Evolutionary conservation across 2,888 invertebrate species (phyloP).

Genomic region (Zaprionus obscuricornis): DNA sequence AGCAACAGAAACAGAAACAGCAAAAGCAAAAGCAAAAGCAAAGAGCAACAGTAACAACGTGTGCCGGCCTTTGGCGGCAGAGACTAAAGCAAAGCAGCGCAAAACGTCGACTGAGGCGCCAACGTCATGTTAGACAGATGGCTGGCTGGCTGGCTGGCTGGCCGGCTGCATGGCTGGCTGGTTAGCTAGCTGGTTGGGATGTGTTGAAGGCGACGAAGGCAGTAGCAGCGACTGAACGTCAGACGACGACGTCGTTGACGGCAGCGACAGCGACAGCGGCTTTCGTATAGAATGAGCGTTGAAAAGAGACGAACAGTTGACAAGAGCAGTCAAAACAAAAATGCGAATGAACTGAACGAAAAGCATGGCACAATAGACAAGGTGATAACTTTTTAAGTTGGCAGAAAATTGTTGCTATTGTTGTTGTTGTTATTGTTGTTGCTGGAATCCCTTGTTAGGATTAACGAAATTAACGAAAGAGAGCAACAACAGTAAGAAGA

Average conservation of each 20-base stretch:
- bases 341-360: slow-evolving; percentile 62
- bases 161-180: too few species aligned
- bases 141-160: too few species aligned
- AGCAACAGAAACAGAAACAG: too few species aligned
- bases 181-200: too few species aligned
- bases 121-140: slow-evolving; percentile 58
- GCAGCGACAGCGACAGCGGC: slow-evolving; percentile 36
- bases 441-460: too few species aligned
- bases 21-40: neutral
- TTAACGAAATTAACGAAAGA: too few species aligned
- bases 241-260: slow-evolving; percentile 27
- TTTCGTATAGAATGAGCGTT: slow-evolving; percentile 71
- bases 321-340: slow-evolving; percentile 73
- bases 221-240: slow-evolving; percentile 39
- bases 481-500: too few species aligned
- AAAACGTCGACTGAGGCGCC: slow-evolving; percentile 46
- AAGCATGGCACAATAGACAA: slow-evolving; percentile 37
- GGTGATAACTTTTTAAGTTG: slow-evolving; percentile 43
- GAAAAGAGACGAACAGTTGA: slow-evolving; percentile 52
- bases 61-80: slow-evolving; percentile 79
- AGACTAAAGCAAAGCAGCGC: slow-evolving; percentile 33
- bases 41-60: slow-evolving; percentile 48
- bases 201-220: slow-evolving; percentile 13
- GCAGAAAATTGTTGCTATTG: slow-evolving; percentile 24
- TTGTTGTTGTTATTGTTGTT: slow-evolving; percentile 16